These are phyloP conservation scores for Phorcus lineatus DNA, from an alignment of 2,888 invertebrate genomes.

Conservation along the genomic window DNA sequence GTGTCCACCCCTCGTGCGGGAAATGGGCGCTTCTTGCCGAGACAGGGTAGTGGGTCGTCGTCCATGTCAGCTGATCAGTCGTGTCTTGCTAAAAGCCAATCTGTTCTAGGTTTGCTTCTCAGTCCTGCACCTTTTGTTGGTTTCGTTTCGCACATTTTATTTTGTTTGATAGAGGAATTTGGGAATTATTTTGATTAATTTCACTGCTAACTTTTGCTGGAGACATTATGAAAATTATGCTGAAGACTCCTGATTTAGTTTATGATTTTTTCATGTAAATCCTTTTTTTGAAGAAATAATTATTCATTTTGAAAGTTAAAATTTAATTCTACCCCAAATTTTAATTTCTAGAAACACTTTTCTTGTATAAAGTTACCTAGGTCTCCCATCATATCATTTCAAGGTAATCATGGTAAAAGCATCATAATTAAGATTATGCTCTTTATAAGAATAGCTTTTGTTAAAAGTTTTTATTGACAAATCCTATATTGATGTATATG, in stretches of 20 bases:
- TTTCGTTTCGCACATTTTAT: background rate
- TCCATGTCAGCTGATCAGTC: background rate
- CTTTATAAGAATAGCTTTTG: too few relatives aligned
- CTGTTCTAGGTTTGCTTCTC: conserved; percentile 1
- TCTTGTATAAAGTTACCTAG: too few relatives aligned
- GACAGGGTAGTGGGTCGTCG: background rate
- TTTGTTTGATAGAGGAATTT: background rate
- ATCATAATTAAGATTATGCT: too few relatives aligned
- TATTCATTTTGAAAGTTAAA: background rate
- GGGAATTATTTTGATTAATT: background rate
- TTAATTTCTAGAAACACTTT: too few relatives aligned
- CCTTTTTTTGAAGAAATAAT: background rate
- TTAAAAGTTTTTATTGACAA: background rate
- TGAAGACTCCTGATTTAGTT: too few relatives aligned
- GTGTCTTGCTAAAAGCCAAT: conserved; percentile 1
- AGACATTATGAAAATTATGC: background rate
- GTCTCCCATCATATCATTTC: too few relatives aligned
- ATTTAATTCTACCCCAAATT: too few relatives aligned
- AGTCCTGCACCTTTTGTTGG: background rate
- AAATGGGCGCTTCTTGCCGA: background rate
- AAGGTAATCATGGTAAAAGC: too few relatives aligned
- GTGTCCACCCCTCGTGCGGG: background rate
- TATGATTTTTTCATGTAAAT: too few relatives aligned
- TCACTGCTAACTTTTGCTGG: background rate
- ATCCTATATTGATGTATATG: background rate